Evolutionary conservation across 1,140 invertebrate genomes (phyloP), one percentile per base, ranked within the genome.

Genomic region (Zaprionus lachaisei): DNA sequence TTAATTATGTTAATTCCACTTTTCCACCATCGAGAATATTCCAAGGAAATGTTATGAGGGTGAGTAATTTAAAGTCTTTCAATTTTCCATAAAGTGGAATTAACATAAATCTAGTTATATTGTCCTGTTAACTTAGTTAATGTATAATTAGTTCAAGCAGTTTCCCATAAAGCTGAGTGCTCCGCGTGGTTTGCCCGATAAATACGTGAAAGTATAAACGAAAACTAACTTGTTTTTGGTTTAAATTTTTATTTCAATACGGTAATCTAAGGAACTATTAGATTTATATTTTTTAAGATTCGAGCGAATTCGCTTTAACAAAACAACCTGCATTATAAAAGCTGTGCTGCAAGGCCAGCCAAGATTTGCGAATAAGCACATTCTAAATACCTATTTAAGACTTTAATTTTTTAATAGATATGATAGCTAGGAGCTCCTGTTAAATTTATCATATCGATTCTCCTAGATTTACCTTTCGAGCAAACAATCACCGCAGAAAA

Each of bases 391-490:
- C 5, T 41, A 41, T 41, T 15, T n/a, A 5, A 41, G 38, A 6
- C 38, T 5, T 38, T 41, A 2, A n/a, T n/a, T 41, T 14, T 38
- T 15, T 38, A 38, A 37, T 14, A 15, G 4, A 38, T 38, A 14
- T 38, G 14, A 5, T 38, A 38, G 12, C 5, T 38, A 15, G 5
- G 37, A 15, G 37, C 14, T 38, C 37, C 4, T 38, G 14, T 38
- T 15, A 5, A 1, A 38, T 47, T 47, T 7, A 9, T 47, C n/a
- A 47, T 47, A n/a, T 44, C n/a, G 38, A 44, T 44, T n/a, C n/a
- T 31, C 24, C 54, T 28, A 28, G 54, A 24, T 31, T 73, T 87
- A 87, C 81, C 84, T 87, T 76, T 69, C 22, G 58, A 55, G 44
- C 67, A 79, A 26, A 79, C 60, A 63, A 75, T 72, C 72, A 89